phyloP scores from a whole-genome alignment of 1,140 invertebrate genomes.

The Schlechtendalia chinensis region DNA sequence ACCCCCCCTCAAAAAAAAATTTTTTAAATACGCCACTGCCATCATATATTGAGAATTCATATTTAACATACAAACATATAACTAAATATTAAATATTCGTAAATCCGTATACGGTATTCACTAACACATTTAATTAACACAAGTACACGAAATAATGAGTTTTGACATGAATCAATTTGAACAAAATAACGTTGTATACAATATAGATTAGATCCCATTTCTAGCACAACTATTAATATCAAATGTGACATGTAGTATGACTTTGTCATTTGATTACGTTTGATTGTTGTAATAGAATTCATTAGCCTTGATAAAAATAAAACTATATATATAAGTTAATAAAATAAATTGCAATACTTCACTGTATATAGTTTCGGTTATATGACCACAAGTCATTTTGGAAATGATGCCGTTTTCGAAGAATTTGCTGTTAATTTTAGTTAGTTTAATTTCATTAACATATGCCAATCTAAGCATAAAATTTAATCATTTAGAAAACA shows the following conservation, averaged over 20 bases:
- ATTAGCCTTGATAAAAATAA: neutral
- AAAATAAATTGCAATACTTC: neutral
- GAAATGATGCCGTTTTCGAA: neutral
- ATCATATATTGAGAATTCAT: no score
- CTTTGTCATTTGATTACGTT: neutral
- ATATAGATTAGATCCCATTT: neutral
- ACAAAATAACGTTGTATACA: neutral
- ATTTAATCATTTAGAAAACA: neutral
- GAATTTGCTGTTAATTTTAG: neutral
- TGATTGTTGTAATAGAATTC: neutral
- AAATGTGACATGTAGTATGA: conserved; percentile 2
- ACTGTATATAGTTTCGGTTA: neutral
- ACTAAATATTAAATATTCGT: no score
- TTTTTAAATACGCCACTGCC: no score
- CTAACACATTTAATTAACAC: no score
- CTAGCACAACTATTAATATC: conserved; percentile 5
- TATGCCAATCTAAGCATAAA: neutral
- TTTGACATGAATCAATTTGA: conserved; percentile 9
- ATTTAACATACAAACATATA: no score
- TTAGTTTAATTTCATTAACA: no score
- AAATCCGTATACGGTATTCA: no score
- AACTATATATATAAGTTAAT: neutral
- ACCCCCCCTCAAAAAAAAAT: no score
- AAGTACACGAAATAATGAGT: neutral
- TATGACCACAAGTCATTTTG: neutral